Conservation (phyloP, 2,113 vertebrate genomes). For the Myxocyprinus asiaticus region DNA sequence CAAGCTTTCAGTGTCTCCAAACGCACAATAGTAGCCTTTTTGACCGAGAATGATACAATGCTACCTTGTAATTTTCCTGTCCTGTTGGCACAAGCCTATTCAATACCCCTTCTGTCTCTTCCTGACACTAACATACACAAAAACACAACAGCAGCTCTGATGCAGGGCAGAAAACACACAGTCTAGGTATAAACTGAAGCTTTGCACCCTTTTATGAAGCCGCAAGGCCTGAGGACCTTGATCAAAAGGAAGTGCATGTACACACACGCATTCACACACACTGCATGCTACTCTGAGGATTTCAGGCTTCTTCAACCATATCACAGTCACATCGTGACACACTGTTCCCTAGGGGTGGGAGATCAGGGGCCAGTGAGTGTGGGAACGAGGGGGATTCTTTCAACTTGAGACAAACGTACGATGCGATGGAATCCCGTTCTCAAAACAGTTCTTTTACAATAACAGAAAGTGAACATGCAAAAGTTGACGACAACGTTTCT, state of each 20-base stretch:
- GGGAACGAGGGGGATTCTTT: slow-evolving; percentile 4
- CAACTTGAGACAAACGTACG: not conserved
- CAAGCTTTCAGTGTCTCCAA: not conserved
- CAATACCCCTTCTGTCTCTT: not conserved
- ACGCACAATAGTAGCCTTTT: slow-evolving; percentile 36
- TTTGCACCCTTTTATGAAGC: slow-evolving; percentile 7
- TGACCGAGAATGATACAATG: slow-evolving; percentile 14
- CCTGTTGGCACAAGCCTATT: slow-evolving; percentile 21
- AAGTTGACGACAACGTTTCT: not conserved
- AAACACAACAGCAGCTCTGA: not conserved
- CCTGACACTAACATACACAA: not conserved
- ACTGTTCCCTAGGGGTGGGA: slow-evolving; percentile 1
- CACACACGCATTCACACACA: slow-evolving; percentile 13
- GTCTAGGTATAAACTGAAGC: not conserved
- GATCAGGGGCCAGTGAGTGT: not conserved
- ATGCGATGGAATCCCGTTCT: slow-evolving; percentile 20
- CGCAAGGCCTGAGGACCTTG: slow-evolving; percentile 9
- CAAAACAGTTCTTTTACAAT: not conserved
- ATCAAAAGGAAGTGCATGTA: slow-evolving; percentile 37
- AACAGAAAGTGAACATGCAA: not conserved
- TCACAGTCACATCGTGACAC: slow-evolving; percentile 5
- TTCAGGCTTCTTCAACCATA: not conserved
- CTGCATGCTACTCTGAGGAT: not conserved
- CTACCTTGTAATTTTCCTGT: slow-evolving; percentile 19
- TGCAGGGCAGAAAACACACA: not conserved